Evolutionary conservation across 2,888 invertebrate species (phyloP).

Genomic region (Papilio elwesi): DNA sequence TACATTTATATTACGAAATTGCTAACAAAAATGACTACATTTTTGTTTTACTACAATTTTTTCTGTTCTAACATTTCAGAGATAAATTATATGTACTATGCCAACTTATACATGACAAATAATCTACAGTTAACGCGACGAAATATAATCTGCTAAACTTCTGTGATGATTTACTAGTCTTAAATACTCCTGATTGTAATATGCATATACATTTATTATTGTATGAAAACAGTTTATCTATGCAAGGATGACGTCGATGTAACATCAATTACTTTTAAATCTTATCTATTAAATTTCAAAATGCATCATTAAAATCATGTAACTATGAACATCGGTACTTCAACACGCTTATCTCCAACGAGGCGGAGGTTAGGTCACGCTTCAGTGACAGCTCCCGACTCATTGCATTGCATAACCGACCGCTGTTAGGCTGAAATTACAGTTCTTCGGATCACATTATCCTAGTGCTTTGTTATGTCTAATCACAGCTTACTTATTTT

Average conservation of each 20-base stretch:
- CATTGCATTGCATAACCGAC: slow-evolving; percentile 1
- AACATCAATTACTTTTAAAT: neutral
- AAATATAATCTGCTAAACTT: too few relatives aligned
- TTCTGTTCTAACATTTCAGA: too few relatives aligned
- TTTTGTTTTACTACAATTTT: too few relatives aligned
- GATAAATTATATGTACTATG: too few relatives aligned
- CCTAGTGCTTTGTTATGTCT: neutral
- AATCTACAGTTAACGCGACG: too few relatives aligned
- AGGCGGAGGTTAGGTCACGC: slow-evolving; percentile 1
- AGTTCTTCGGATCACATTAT: slow-evolving; percentile 19
- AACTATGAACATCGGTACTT: slow-evolving; percentile 6
- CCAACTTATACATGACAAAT: too few relatives aligned
- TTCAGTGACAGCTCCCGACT: slow-evolving; percentile 3
- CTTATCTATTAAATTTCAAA: neutral
- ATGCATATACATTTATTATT: neutral
- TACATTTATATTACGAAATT: too few relatives aligned
- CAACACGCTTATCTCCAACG: neutral
- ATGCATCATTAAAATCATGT: neutral
- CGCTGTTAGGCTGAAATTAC: slow-evolving; percentile 12
- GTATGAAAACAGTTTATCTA: neutral
- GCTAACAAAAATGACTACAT: too few relatives aligned
- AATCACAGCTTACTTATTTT: too few relatives aligned
- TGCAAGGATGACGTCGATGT: neutral
- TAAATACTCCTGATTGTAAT: too few relatives aligned
- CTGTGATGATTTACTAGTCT: too few relatives aligned